These are phyloP conservation scores for Coenonympha glycerion DNA, from an alignment of 2,888 invertebrate genomes.

Conservation along the genomic window DNA sequence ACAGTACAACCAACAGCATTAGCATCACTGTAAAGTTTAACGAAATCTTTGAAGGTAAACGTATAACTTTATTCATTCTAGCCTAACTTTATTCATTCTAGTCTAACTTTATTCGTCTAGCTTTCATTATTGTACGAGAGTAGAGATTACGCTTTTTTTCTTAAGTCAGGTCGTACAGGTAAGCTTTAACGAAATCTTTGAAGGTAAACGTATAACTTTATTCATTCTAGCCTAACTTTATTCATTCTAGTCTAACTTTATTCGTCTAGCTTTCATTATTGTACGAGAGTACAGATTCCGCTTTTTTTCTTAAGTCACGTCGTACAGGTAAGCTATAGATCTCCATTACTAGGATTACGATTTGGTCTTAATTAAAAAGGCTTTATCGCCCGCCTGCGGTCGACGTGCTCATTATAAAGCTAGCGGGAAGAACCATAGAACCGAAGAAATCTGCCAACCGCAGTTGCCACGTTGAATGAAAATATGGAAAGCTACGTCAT, in stretches of 20 bases:
- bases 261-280: too few species aligned
- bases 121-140: neutral
- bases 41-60: too few species aligned
- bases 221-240: too few species aligned
- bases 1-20: too few species aligned
- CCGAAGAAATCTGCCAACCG: constrained; percentile 16
- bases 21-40: too few species aligned
- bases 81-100: too few species aligned
- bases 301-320: neutral
- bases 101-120: too few species aligned
- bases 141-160: neutral
- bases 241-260: too few species aligned
- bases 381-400: constrained; percentile 16
- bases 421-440: constrained; percentile 10
- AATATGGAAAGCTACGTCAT: neutral
- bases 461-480: neutral
- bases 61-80: too few species aligned
- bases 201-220: too few species aligned
- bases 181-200: too few species aligned
- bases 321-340: neutral
- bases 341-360: constrained; percentile 13
- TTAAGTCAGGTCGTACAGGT: neutral
- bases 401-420: constrained; percentile 20
- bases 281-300: neutral
- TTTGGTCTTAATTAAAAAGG: constrained; percentile 22